Conservation (phyloP, 2,113 vertebrate genomes). For the Progne subis region DNA sequence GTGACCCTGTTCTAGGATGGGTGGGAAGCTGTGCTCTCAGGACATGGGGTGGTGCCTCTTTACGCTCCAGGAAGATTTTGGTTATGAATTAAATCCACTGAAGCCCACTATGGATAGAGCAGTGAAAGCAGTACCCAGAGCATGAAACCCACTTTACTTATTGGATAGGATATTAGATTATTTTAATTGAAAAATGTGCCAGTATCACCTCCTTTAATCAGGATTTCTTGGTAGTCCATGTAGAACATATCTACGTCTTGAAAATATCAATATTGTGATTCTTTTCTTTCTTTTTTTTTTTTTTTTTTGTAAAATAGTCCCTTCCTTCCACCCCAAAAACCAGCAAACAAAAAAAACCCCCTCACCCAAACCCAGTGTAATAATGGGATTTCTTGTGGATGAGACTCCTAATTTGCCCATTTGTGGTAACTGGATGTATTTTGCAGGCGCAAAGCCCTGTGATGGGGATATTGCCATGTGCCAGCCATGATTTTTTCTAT, state of each 20-base stretch:
- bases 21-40: neutral
- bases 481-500: neutral
- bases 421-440: neutral
- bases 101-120: rapidly evolving
- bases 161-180: too few species aligned
- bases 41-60: neutral
- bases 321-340: rapidly evolving
- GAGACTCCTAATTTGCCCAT: neutral
- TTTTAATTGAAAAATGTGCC: neutral
- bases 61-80: neutral
- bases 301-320: neutral
- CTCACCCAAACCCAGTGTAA: neutral
- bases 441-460: neutral
- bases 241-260: too few species aligned
- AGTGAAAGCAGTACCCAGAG: neutral
- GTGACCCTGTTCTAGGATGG: neutral
- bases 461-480: neutral
- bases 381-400: neutral
- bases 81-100: neutral
- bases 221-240: neutral
- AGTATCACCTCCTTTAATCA: neutral
- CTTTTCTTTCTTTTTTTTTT: neutral
- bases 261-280: neutral
- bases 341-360: rapidly evolving
- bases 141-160: neutral